Percentiles rank a stretch among this genome's conserved stretches.
Conservation (phyloP, 2,797 vertebrate species). For the Myotis daubentonii region DNA sequence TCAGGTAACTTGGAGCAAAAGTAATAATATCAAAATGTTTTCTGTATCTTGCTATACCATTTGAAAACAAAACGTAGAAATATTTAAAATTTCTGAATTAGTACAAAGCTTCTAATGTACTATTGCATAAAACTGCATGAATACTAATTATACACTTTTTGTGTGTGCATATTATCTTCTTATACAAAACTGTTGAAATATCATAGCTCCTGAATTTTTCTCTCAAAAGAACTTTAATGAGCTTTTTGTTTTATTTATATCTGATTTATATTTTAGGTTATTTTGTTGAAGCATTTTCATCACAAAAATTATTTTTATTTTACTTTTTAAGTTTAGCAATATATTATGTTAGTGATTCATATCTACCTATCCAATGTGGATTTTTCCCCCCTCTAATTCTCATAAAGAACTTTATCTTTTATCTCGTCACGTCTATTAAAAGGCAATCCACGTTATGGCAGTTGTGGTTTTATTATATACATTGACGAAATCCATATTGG, state of each 20-base stretch:
- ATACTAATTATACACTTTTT: background rate
- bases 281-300: slow-evolving; percentile 11
- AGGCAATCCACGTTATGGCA: background rate
- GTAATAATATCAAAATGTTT: background rate
- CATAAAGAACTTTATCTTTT: background rate
- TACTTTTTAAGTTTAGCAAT: slow-evolving; percentile 17
- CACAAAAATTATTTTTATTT: slow-evolving; percentile 1
- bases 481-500: background rate
- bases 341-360: background rate
- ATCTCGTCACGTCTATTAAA: background rate
- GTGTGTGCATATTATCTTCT: background rate
- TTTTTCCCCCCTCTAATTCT: background rate
- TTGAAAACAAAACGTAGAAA: slow-evolving; percentile 12
- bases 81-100: slow-evolving; percentile 27
- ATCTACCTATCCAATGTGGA: background rate
- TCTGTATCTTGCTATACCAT: slow-evolving; percentile 2
- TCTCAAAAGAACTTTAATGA: slow-evolving; percentile 3
- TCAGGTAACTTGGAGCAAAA: slow-evolving; percentile 85
- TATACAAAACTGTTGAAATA: background rate
- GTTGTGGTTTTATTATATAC: background rate
- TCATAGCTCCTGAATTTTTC: background rate
- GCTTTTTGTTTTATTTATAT: slow-evolving; percentile 3
- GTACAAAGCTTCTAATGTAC: background rate
- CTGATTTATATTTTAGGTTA: slow-evolving; percentile 34
- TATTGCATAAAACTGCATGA: background rate